Percentiles rank a stretch among this genome's conserved stretches.
These are phyloP conservation scores for Colostygia pectinataria DNA, from an alignment of 2,888 invertebrate species.

Conservation along the genomic window DNA sequence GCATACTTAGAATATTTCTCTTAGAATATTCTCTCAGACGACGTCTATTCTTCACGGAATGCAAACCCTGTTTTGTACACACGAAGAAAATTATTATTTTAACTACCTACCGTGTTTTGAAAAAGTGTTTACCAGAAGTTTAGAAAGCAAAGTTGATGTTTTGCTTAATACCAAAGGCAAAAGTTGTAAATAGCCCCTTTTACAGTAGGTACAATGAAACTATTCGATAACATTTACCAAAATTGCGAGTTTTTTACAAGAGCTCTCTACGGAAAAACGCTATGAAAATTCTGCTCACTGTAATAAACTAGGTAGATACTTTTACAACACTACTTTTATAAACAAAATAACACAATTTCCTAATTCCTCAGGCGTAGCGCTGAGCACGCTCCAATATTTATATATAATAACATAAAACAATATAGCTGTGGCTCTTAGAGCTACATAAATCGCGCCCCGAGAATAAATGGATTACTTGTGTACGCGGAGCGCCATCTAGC, in stretches of 20 bases:
- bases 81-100: slow-evolving; percentile 16
- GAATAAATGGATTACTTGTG: slow-evolving; percentile 83
- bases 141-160: not conserved
- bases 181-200: too few relatives aligned
- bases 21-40: slow-evolving; percentile 38
- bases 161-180: not conserved
- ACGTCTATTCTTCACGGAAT: slow-evolving; percentile 33
- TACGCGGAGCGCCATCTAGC: slow-evolving; percentile 77
- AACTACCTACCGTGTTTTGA: slow-evolving; percentile 3
- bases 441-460: slow-evolving; percentile 80
- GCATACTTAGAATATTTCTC: slow-evolving; percentile 71
- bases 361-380: slow-evolving; percentile 53
- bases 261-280: too few relatives aligned
- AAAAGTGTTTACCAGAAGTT: too few relatives aligned
- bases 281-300: too few relatives aligned
- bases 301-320: not conserved
- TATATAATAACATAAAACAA: slow-evolving; percentile 80
- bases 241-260: too few relatives aligned
- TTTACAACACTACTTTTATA: too few relatives aligned
- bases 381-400: slow-evolving; percentile 69
- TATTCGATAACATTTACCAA: too few relatives aligned
- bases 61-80: slow-evolving; percentile 25
- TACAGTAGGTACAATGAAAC: too few relatives aligned
- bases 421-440: slow-evolving; percentile 69
- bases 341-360: slow-evolving; percentile 29